Conservation (phyloP, 2,113 vertebrate genomes). For the Heloderma charlesbogerti region DNA sequence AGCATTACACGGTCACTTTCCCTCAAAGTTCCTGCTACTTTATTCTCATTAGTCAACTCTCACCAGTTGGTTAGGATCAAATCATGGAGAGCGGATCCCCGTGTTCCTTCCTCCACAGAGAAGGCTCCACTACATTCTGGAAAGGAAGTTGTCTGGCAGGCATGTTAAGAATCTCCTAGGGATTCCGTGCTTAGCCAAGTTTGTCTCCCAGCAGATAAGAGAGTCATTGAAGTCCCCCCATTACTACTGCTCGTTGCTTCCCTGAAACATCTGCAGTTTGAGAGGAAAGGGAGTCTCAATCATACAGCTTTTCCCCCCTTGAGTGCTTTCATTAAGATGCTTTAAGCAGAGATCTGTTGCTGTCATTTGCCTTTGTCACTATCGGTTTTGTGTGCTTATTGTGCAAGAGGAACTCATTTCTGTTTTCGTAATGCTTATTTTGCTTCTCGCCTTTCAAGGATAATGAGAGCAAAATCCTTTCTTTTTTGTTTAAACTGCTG, state of each 20-base stretch:
- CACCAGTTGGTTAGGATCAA: background rate
- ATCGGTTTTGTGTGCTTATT: background rate
- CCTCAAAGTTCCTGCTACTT: background rate
- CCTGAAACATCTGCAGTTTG: background rate
- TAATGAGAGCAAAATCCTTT: slow-evolving; percentile 15
- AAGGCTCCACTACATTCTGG: background rate
- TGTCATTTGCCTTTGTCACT: background rate
- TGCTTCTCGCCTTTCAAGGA: slow-evolving; percentile 40
- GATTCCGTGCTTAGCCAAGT: background rate
- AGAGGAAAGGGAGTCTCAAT: background rate
- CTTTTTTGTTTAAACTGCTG: background rate
- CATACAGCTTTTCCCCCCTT: too few relatives aligned
- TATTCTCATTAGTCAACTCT: background rate
- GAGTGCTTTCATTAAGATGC: background rate
- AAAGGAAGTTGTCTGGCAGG: background rate
- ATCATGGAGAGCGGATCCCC: background rate
- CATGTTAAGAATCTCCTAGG: background rate
- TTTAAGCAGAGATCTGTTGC: background rate
- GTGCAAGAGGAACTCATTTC: slow-evolving; percentile 19
- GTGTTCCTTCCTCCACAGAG: background rate
- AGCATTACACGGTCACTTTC: too few relatives aligned
- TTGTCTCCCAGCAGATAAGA: too few relatives aligned
- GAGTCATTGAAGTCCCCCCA: background rate
- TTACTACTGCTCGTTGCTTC: background rate
- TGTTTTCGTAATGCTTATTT: slow-evolving; percentile 32